Conservation (phyloP, 2,113 vertebrate species). For the Piaya cayana region DNA sequence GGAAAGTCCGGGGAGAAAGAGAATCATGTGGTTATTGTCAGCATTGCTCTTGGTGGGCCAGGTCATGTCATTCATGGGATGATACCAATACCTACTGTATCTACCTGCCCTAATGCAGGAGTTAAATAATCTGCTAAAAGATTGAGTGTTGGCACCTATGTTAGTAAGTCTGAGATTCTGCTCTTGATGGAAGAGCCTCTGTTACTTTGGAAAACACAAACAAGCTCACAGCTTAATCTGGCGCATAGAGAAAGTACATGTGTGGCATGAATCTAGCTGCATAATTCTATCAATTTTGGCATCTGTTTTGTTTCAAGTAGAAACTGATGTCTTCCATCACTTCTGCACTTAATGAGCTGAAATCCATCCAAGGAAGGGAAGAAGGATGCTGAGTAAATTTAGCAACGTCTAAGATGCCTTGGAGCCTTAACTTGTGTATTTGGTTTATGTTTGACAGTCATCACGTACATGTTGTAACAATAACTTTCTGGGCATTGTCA, state of each 20-base stretch:
- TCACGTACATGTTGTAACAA: neutral
- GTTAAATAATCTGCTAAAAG: neutral
- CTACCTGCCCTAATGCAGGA: neutral
- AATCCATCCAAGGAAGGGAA: neutral
- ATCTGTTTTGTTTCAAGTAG: neutral
- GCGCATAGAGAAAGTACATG: neutral
- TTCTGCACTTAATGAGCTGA: conserved; percentile 17
- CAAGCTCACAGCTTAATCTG: neutral
- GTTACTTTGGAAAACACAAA: neutral
- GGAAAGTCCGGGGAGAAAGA: neutral
- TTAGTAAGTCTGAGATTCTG: neutral
- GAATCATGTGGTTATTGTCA: neutral
- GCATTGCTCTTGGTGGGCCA: neutral
- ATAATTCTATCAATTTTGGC: neutral
- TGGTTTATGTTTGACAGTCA: neutral
- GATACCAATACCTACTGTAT: neutral
- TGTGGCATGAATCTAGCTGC: neutral
- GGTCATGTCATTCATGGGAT: neutral
- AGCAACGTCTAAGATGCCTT: neutral
- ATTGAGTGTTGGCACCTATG: neutral
- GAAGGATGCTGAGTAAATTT: neutral
- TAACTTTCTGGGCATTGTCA: neutral
- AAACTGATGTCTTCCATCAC: neutral
- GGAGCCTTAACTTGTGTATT: conserved; percentile 10
- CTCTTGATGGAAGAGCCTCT: neutral